Evolutionary conservation across 2,888 invertebrate species (phyloP).

Genomic region (Ptilodon capucinus): DNA sequence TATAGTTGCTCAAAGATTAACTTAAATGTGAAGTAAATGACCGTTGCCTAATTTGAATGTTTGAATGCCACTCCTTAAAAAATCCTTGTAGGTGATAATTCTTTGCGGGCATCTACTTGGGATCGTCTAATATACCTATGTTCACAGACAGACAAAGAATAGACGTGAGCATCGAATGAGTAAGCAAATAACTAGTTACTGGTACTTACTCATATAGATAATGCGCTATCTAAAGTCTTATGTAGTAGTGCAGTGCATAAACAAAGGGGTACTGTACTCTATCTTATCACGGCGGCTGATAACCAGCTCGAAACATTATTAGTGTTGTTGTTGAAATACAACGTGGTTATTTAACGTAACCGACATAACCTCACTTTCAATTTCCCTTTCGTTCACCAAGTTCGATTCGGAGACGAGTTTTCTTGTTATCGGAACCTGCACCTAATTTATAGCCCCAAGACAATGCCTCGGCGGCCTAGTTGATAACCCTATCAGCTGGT

Average conservation of each 20-base stretch:
- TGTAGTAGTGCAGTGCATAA: conserved; percentile 65
- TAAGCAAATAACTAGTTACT: conserved; percentile 58
- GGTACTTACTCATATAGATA: conserved; percentile 56
- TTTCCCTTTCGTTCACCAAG: conserved; percentile 32
- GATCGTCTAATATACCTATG: not conserved
- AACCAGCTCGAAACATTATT: conserved; percentile 61
- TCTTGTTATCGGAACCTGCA: conserved; percentile 16
- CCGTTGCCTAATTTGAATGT: not conserved
- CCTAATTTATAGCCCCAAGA: conserved; percentile 4
- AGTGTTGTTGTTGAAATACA: conserved; percentile 56
- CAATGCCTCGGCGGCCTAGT: conserved; percentile 3
- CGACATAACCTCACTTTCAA: conserved; percentile 31
- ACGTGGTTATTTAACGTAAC: conserved; percentile 43
- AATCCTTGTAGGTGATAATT: not conserved
- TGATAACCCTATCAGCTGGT: not conserved
- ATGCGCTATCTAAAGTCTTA: conserved; percentile 67
- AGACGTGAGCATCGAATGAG: conserved; percentile 47
- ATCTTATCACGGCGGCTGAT: conserved; percentile 72
- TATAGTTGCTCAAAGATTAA: conserved; percentile 10
- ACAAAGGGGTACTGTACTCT: conserved; percentile 71
- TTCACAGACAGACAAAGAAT: conserved; percentile 47
- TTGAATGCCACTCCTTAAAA: not conserved
- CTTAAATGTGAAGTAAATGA: conserved; percentile 11
- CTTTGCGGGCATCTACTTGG: no score
- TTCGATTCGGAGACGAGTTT: conserved; percentile 12